A percentile compares a stretch with the other conserved stretches of the same genome.
Conservation (phyloP, 2,113 vertebrate genomes). For the Pteropus alecto region DNA sequence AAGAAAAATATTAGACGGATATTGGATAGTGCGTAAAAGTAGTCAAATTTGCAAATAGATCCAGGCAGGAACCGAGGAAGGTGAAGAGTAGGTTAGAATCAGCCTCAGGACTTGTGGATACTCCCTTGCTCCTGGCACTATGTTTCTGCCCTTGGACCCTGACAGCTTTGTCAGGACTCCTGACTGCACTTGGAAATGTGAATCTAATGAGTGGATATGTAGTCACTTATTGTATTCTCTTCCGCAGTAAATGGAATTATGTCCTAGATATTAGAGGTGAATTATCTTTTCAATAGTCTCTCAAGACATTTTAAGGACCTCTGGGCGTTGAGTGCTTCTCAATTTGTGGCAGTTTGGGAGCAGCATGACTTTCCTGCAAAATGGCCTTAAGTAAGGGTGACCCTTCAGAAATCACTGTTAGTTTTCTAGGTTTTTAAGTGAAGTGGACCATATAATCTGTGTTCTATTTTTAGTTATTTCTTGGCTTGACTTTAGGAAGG, state of each 20-base stretch:
- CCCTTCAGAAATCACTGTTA: background rate
- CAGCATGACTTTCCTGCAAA: background rate
- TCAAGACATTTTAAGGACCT: background rate
- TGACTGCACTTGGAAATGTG: background rate
- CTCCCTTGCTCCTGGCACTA: rapidly evolving
- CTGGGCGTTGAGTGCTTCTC: background rate
- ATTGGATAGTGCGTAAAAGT: background rate
- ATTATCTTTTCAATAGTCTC: constrained; percentile 38
- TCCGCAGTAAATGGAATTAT: background rate
- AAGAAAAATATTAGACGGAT: background rate
- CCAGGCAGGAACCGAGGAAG: background rate
- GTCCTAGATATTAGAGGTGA: background rate
- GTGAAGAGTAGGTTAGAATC: background rate
- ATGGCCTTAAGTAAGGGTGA: background rate
- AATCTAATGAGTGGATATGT: background rate
- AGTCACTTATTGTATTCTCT: background rate
- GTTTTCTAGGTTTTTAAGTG: background rate
- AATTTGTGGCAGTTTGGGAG: background rate
- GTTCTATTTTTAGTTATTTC: background rate
- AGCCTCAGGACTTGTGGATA: rapidly evolving
- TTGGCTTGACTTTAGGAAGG: background rate
- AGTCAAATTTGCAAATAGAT: background rate
- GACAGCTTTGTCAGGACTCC: background rate
- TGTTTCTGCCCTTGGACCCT: background rate
- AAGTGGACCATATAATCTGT: constrained; percentile 17